phyloP scores from a whole-genome alignment of 2,797 vertebrate species.

The Graptemys geographica region DNA sequence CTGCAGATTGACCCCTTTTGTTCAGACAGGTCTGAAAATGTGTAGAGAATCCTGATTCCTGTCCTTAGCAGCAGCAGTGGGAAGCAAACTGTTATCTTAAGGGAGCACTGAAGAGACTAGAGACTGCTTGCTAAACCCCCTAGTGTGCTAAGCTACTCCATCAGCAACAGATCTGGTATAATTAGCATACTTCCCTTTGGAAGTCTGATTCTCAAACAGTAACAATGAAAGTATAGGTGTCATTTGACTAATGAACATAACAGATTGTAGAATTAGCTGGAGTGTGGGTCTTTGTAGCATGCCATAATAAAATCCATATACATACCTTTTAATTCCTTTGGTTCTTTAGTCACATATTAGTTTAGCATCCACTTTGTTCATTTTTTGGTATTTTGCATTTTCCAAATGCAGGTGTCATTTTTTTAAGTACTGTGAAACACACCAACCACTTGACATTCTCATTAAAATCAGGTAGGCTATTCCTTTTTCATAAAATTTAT shows the following conservation, averaged over 20 bases:
- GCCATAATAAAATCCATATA: constrained; percentile 8
- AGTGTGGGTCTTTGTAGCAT: neutral
- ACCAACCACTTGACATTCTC: constrained; percentile 77
- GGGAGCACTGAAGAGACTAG: neutral
- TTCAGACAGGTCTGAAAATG: neutral
- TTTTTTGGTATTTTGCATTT: constrained; percentile 34
- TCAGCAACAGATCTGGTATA: constrained; percentile 24
- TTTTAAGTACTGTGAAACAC: constrained; percentile 74
- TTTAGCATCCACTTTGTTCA: neutral
- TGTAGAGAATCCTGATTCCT: neutral
- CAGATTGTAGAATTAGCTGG: neutral
- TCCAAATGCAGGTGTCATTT: constrained; percentile 66
- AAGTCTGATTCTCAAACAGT: neutral
- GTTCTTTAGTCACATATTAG: constrained; percentile 23
- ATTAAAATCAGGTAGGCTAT: constrained; percentile 78
- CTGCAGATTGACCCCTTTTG: neutral
- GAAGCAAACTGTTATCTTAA: neutral
- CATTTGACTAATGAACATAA: constrained; percentile 32
- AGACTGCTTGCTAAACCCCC: neutral
- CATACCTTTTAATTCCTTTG: neutral
- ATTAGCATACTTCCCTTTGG: constrained; percentile 8
- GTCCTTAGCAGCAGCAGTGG: constrained; percentile 5
- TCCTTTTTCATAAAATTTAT: constrained; percentile 82
- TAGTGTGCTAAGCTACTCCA: neutral
- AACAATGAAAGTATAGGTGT: neutral